Conservation (phyloP, 2,888 invertebrate species). For the Lysandra bellargus region DNA sequence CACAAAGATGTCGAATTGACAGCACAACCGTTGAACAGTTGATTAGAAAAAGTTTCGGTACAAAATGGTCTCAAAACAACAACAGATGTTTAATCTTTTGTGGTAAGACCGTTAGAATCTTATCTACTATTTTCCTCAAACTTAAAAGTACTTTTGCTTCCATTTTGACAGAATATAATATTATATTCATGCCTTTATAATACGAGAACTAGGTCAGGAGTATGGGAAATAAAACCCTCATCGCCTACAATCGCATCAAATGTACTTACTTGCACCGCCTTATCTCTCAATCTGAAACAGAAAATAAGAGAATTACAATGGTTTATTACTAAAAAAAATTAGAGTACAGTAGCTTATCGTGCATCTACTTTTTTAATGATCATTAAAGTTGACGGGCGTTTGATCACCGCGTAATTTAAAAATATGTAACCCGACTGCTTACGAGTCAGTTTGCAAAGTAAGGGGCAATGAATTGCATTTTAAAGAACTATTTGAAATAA, state of each 20-base stretch:
- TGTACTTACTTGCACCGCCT: conserved; percentile 51
- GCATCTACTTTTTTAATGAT: background rate
- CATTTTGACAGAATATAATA: too few relatives aligned
- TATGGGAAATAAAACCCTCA: conserved; percentile 19
- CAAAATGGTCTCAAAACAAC: too few relatives aligned
- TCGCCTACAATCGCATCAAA: conserved; percentile 9
- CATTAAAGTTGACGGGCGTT: background rate
- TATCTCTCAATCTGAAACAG: conserved; percentile 64
- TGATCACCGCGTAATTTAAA: background rate
- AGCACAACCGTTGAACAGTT: too few relatives aligned
- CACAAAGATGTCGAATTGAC: too few relatives aligned
- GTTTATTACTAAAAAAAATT: conserved; percentile 46
- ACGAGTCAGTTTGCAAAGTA: background rate
- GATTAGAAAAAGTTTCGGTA: too few relatives aligned
- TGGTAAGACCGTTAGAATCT: too few relatives aligned
- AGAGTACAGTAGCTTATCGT: background rate
- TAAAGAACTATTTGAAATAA: too few relatives aligned
- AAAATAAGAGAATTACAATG: conserved; percentile 61
- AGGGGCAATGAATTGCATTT: too few relatives aligned
- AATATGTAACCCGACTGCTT: background rate
- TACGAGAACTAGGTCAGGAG: background rate
- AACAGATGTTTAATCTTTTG: too few relatives aligned
- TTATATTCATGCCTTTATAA: background rate
- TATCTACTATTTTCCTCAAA: too few relatives aligned
- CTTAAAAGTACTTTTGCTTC: too few relatives aligned